A percentile compares a stretch with the other conserved stretches of the same genome.
These are phyloP conservation scores for Canis aureus DNA, from an alignment of 2,113 vertebrate genomes.

Conservation along the genomic window DNA sequence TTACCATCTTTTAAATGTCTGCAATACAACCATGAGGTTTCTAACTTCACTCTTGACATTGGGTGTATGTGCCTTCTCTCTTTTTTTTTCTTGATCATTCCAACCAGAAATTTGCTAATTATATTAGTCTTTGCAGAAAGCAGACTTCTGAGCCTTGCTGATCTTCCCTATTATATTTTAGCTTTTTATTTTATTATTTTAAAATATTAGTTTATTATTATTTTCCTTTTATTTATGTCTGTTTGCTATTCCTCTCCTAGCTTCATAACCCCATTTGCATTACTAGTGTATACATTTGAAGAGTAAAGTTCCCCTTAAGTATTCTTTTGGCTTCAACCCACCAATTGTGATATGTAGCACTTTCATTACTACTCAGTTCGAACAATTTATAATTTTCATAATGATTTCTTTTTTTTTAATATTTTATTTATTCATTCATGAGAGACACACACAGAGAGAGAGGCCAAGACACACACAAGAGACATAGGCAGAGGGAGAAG, in stretches of 20 bases:
- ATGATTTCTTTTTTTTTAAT: background rate
- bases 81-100: background rate
- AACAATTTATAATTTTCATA: background rate
- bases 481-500: no score
- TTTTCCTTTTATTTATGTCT: background rate
- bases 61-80: background rate
- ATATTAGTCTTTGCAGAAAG: background rate
- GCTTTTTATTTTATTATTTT: background rate
- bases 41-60: background rate
- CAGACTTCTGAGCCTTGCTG: background rate
- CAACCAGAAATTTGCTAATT: background rate
- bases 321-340: background rate
- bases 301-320: background rate
- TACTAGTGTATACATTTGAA: background rate
- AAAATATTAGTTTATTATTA: background rate
- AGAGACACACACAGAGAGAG: no score
- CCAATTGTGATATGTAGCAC: background rate
- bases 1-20: background rate
- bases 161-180: background rate
- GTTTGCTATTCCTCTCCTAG: background rate
- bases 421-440: no score
- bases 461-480: no score
- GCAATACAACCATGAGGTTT: background rate
- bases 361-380: background rate
- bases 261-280: background rate